Base-by-base conservation (phyloP, 2,888 invertebrate genomes). In the Apamea crenata region DNA sequence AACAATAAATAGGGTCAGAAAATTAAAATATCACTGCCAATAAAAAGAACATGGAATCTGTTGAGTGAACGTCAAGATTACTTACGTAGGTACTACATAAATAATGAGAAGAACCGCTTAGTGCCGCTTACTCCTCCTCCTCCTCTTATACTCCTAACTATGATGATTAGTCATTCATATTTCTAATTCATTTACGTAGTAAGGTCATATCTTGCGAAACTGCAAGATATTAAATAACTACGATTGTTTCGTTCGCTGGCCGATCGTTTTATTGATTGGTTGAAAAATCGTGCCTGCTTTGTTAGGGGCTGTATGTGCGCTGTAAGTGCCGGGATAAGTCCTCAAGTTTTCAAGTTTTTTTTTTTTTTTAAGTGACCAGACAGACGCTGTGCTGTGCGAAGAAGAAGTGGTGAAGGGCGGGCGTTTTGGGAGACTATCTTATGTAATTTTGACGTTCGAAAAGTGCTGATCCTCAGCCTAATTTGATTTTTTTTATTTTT, bases 191-290 rank as follows among this genome's bases (percentile, higher is more conserved):
- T 88, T 83, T 85, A 87, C 85, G 77, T 76, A 85, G 74, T 87
- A 85, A 90, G 90, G 90, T 90, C 85, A 87, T 84, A 82, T 81
- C 79, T 90, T 90, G 82, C 89, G 84, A 83, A 90, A 90, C 75
- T 63, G 59, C 50, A 79, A 83, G 87, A 87, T 89, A 84, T 89
- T 90, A 86, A 89, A 90, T 90, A 89, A 85, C 81, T 86, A 78
- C 93, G 94, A 96, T 95, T 96, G 96, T 96, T 95, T 92, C 91
- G 88, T 89, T 88, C 87, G 86, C 88, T 91, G 87, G 80, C 87
- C 91, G 95, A 96, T 96, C 94, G 93, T 90, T 94, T 93, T 93
- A 94, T 95, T 94, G 96, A 96, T 96, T 94, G 94, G 94, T 90
- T 94, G 94, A 96, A 96, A 96, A 96, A 96, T 96, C 96, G 96